These are phyloP conservation scores for Erythrolamprus reginae DNA, from an alignment of 2,113 vertebrate genomes.

Conservation along the genomic window DNA sequence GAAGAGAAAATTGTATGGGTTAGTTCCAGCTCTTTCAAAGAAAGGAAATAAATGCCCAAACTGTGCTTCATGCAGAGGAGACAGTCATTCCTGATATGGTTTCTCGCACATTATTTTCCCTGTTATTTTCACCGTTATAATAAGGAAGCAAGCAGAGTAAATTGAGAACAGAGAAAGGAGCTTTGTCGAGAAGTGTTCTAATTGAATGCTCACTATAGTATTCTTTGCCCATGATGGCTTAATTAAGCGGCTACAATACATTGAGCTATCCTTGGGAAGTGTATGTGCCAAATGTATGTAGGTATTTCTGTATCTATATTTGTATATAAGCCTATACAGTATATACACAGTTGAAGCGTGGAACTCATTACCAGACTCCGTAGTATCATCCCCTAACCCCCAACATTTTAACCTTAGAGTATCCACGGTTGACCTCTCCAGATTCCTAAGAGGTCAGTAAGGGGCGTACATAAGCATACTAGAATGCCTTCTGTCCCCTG, in stretches of 20 bases:
- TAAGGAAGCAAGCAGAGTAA: slow-evolving; percentile 22
- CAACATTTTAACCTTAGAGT: too few species aligned
- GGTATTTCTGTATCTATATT: background rate
- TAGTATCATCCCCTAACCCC: too few species aligned
- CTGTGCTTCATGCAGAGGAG: background rate
- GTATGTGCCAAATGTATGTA: background rate
- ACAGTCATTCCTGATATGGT: slow-evolving; percentile 17
- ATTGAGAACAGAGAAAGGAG: slow-evolving; percentile 29
- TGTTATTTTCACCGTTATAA: slow-evolving; percentile 22
- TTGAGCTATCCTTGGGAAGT: slow-evolving; percentile 27
- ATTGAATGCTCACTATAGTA: slow-evolving; percentile 43
- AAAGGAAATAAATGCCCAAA: slow-evolving; percentile 24
- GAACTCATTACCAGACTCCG: too few species aligned
- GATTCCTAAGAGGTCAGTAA: too few species aligned
- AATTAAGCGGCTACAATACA: slow-evolving; percentile 54
- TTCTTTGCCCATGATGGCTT: slow-evolving; percentile 39
- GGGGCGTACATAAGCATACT: too few species aligned
- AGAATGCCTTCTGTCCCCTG: too few species aligned
- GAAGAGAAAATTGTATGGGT: slow-evolving; percentile 1
- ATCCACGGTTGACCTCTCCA: too few species aligned
- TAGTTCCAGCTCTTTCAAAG: slow-evolving; percentile 6
- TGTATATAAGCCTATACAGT: background rate
- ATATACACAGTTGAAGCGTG: too few species aligned
- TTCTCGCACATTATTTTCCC: slow-evolving; percentile 33
- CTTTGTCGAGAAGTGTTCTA: slow-evolving; percentile 30